These are phyloP conservation scores for Sinosuthora webbiana DNA, from an alignment of 2,113 vertebrate species.

Conservation along the genomic window DNA sequence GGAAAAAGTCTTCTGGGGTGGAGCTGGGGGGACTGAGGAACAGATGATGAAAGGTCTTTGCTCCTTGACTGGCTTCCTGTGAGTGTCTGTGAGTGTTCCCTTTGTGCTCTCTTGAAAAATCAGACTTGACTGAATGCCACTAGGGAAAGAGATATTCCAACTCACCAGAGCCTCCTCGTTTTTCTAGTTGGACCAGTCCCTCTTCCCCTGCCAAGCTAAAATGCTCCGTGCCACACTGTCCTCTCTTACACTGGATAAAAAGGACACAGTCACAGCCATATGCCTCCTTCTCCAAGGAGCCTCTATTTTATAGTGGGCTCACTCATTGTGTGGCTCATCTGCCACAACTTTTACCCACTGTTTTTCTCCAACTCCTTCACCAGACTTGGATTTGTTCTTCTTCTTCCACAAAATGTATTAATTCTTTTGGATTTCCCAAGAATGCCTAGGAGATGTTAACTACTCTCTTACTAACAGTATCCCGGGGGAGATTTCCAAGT, in stretches of 20 bases:
- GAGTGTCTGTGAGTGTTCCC: not conserved
- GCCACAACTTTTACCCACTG: not conserved
- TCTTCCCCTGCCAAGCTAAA: not conserved
- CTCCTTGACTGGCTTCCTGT: not conserved
- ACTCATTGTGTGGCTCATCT: not conserved
- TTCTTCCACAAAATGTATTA: not conserved
- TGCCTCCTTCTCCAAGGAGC: not conserved
- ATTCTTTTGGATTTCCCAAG: not conserved
- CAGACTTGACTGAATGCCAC: not conserved
- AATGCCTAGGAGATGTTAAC: not conserved
- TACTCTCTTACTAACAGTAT: not conserved
- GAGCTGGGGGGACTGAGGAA: constrained; percentile 45
- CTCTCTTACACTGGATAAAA: not conserved
- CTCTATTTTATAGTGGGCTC: not conserved
- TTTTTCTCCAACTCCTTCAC: not conserved
- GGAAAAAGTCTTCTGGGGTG: constrained; percentile 54
- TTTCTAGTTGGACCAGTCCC: not conserved
- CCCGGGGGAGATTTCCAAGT: not conserved
- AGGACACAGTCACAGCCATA: not conserved
- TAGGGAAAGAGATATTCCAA: not conserved
- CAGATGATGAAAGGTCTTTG: constrained; percentile 40
- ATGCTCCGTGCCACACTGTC: not conserved
- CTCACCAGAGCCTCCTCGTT: not conserved
- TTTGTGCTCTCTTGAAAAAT: constrained; percentile 1
- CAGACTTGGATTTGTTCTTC: not conserved